A percentile compares a stretch with the other conserved stretches of the same genome.
Evolutionary conservation across 2,113 vertebrate species (phyloP).

Genomic region (Myiopsitta monachus): DNA sequence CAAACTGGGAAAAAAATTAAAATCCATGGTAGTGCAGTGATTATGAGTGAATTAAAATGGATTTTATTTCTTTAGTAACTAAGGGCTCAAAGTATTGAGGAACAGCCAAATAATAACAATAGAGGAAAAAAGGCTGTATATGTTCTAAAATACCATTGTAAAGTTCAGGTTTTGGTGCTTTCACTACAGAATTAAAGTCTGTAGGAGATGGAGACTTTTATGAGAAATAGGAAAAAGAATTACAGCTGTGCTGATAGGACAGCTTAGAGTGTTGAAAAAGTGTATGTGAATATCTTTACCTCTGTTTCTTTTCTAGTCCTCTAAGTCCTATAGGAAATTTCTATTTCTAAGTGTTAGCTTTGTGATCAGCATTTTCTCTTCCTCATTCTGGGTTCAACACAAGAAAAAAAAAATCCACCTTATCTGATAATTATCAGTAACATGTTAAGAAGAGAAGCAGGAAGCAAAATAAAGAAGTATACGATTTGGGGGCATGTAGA

Average conservation of each 20-base stretch:
- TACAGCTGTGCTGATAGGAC: neutral
- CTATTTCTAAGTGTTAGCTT: neutral
- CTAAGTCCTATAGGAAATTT: neutral
- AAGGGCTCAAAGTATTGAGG: neutral
- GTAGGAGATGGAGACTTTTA: neutral
- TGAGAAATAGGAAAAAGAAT: neutral
- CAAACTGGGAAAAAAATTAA: neutral
- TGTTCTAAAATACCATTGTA: neutral
- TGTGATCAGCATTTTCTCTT: neutral
- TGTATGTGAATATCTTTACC: neutral
- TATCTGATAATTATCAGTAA: neutral
- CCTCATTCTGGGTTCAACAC: neutral
- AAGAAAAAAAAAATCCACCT: fast-evolving
- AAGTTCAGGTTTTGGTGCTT: neutral
- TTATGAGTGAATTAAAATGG: neutral
- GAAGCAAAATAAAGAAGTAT: neutral
- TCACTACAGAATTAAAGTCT: neutral
- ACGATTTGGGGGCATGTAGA: neutral
- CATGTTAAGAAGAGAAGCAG: neutral
- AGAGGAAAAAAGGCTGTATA: neutral
- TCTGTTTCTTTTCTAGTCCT: neutral
- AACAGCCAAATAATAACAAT: neutral
- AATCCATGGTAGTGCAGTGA: neutral
- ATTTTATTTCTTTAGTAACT: neutral
- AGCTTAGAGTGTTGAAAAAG: neutral